A percentile compares a stretch with the other conserved stretches of the same genome.
Conservation (phyloP, 1,140 invertebrate genomes). For the Bombus affinis region DNA sequence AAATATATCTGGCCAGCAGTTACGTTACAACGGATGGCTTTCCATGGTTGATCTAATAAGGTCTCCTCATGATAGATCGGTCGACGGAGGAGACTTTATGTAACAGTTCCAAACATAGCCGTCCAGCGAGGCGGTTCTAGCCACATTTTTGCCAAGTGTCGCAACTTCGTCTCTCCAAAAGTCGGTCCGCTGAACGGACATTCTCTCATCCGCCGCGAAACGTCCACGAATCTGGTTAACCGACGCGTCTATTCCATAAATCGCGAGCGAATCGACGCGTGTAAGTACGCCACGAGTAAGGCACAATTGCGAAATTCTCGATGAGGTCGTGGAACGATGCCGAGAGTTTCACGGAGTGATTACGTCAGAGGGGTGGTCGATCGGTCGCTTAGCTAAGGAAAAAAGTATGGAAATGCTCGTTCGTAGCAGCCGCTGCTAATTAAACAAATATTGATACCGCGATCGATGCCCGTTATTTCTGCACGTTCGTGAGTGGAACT, state of each 20-base stretch:
- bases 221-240: slow-evolving; percentile 42
- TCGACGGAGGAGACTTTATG: slow-evolving; percentile 41
- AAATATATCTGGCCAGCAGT: neutral
- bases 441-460: slow-evolving; percentile 49
- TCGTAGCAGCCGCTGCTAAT: neutral
- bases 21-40: slow-evolving; percentile 28
- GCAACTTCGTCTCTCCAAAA: slow-evolving; percentile 44
- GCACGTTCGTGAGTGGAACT: neutral
- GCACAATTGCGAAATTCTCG: slow-evolving; percentile 54
- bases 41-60: slow-evolving; percentile 42
- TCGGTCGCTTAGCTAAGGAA: neutral
- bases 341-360: slow-evolving; percentile 5
- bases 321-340: slow-evolving; percentile 15
- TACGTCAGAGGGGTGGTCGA: slow-evolving; percentile 43
- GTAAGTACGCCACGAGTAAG: slow-evolving; percentile 29
- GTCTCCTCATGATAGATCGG: slow-evolving; percentile 51
- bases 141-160: slow-evolving; percentile 60
- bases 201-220: neutral
- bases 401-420: neutral
- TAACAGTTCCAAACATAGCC: slow-evolving; percentile 46
- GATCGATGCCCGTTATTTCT: slow-evolving; percentile 40
- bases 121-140: slow-evolving; percentile 34
- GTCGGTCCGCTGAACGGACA: neutral
- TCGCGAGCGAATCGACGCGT: slow-evolving; percentile 12
- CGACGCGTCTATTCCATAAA: slow-evolving; percentile 38